Evolutionary conservation across 2,797 vertebrate genomes (phyloP), one percentile per base, ranked within the genome.

Genomic region (Microcaecilia unicolor): DNA sequence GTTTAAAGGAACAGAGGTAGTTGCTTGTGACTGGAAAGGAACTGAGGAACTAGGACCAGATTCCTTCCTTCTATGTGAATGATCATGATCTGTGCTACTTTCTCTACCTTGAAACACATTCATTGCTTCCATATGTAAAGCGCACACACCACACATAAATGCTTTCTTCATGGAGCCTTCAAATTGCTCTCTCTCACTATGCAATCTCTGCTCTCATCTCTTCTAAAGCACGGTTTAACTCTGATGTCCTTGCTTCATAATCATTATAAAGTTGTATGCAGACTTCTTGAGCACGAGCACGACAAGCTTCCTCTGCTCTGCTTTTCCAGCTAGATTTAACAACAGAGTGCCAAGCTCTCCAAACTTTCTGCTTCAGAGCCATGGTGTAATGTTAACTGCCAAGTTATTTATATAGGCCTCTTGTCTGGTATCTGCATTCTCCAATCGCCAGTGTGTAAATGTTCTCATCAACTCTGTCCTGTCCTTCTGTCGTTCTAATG

Each of bases 141-240:
- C 96, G 50, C 96, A 98, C 1, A 99, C 92, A 1, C 95, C 93
- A 35, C 96, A 86, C 96, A 99, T 97, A 56, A 99, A 95, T 3
- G 95, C 93, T 61, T 95, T 98, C 72, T 92, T 98, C 89, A 96
- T 93, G 4, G 90, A 83, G 35, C 91, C 91, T 60, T 97, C 91
- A 41, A 86, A 93, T 3, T 74, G 86, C 5, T 91, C 92, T 44
- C 83, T 83, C 57, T 97, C 92, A 7, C 49, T 52, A 3, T 73
- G 90, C 55, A 98, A 97, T 78, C 65, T 97, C 91, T 22, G 68
- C 62, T 61, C 84, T 88, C 30, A 90, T 70, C 46, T 77, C 76
- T 51, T 91, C 90, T 44, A 94, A 52, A 25, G 74, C 53, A 36
- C 76, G 72, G 42, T n/a, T n/a, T 76, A 98, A 95, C 87, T 87